These are phyloP conservation scores for Dione vanillae DNA, from an alignment of 2,888 invertebrate species.

Conservation along the genomic window DNA sequence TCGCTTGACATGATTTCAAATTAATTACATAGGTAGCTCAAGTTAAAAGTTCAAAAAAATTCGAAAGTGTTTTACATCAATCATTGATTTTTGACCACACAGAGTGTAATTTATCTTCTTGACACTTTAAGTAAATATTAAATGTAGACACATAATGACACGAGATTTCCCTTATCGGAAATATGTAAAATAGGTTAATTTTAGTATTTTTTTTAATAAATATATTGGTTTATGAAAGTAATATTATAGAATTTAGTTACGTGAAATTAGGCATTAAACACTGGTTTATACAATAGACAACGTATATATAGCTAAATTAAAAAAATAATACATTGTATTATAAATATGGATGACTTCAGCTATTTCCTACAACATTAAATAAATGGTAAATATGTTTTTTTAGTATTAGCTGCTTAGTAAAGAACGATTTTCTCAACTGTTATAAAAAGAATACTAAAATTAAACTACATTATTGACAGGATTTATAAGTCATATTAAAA, in stretches of 20 bases:
- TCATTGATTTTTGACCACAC: slow-evolving; percentile 30
- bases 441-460: too few species aligned
- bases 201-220: neutral
- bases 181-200: neutral
- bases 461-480: too few species aligned
- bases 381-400: too few species aligned
- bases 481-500: too few species aligned
- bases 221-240: neutral
- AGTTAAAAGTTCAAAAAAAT: slow-evolving; percentile 15
- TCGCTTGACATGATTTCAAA: neutral
- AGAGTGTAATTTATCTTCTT: slow-evolving; percentile 34
- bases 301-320: too few species aligned
- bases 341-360: too few species aligned
- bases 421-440: too few species aligned
- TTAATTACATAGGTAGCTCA: neutral
- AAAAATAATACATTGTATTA: too few species aligned
- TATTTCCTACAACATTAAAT: too few species aligned
- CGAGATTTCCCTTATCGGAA: neutral
- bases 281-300: too few species aligned
- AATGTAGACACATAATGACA: slow-evolving; percentile 1
- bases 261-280: too few species aligned
- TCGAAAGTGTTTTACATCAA: slow-evolving; percentile 32
- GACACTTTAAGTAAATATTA: slow-evolving; percentile 32
- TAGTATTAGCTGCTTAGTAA: too few species aligned
- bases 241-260: neutral